phyloP scores from a whole-genome alignment of 2,797 vertebrate species.

The Cryptoblepharus egeriae region DNA sequence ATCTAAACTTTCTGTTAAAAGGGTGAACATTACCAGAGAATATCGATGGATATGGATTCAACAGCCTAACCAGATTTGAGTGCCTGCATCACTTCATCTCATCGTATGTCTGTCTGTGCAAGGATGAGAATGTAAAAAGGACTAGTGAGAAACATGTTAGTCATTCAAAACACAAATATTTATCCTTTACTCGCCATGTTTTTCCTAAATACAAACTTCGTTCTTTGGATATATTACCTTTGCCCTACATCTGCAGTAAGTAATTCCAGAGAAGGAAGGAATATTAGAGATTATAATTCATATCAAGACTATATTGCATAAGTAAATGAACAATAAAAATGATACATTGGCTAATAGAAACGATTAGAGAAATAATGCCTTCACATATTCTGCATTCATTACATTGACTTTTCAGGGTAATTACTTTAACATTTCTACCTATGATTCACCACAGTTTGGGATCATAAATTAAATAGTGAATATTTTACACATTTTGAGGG shows the following conservation, averaged over 20 bases:
- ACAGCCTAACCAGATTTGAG: too few species aligned
- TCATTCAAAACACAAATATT: neutral
- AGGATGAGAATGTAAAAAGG: too few species aligned
- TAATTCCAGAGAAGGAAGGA: slow-evolving; percentile 53
- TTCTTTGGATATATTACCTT: slow-evolving; percentile 53
- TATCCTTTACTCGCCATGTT: slow-evolving; percentile 30
- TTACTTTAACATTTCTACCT: slow-evolving; percentile 80
- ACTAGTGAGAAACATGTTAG: neutral
- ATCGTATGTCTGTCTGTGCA: neutral
- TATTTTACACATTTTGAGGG: slow-evolving; percentile 66
- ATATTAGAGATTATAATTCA: slow-evolving; percentile 73
- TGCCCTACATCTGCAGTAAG: slow-evolving; percentile 55
- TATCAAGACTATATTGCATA: slow-evolving; percentile 74
- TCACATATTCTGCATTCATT: slow-evolving; percentile 79
- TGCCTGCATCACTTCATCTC: neutral
- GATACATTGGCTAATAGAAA: slow-evolving; percentile 78
- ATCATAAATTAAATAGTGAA: slow-evolving; percentile 78
- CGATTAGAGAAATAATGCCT: slow-evolving; percentile 81
- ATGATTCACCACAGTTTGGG: slow-evolving; percentile 74
- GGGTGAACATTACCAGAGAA: neutral
- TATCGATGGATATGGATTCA: neutral
- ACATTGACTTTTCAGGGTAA: slow-evolving; percentile 79
- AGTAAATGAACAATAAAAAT: slow-evolving; percentile 83
- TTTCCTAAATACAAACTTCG: slow-evolving; percentile 46
- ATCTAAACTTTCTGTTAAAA: neutral